These are phyloP conservation scores for Probaryconus sp. DNA, from an alignment of 1,140 invertebrate species.

Conservation along the genomic window DNA sequence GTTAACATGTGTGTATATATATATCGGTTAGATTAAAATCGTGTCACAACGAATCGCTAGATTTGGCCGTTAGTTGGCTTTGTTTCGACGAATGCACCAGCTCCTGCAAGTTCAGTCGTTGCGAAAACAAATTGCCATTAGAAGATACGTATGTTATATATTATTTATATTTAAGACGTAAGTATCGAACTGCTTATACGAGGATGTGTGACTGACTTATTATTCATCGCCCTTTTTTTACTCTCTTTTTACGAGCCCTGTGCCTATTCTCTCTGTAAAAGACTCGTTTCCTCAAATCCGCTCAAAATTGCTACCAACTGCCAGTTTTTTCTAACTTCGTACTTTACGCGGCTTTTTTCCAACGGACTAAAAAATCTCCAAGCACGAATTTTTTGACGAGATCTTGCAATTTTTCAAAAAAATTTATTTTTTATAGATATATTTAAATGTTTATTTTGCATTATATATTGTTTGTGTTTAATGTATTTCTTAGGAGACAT, in stretches of 20 bases:
- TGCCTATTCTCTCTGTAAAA: slow-evolving; percentile 16
- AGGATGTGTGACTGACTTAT: slow-evolving; percentile 11
- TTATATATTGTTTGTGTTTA: too few species aligned
- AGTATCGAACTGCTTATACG: slow-evolving; percentile 8
- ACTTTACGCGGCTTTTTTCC: slow-evolving; percentile 17
- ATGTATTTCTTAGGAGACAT: too few species aligned
- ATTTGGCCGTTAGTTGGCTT: slow-evolving; percentile 11
- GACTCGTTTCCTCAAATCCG: slow-evolving; percentile 18
- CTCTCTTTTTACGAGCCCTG: slow-evolving; percentile 22
- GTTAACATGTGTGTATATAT: too few species aligned
- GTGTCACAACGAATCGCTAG: too few species aligned
- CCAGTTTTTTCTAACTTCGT: slow-evolving; percentile 41
- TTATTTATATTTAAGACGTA: slow-evolving; percentile 27
- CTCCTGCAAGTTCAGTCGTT: slow-evolving; percentile 3
- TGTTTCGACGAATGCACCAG: slow-evolving; percentile 10
- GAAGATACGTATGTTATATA: slow-evolving; percentile 23
- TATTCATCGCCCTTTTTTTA: slow-evolving; percentile 18
- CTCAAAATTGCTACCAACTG: slow-evolving; percentile 44
- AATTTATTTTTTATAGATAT: too few species aligned
- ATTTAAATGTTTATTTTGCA: too few species aligned
- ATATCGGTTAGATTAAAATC: too few species aligned
- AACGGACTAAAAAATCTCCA: too few species aligned
- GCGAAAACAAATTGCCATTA: slow-evolving; percentile 47
- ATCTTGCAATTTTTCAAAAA: not conserved
- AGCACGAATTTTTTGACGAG: slow-evolving; percentile 10